These are phyloP conservation scores for Drosophila dives DNA, from an alignment of 2,888 invertebrate genomes.

Conservation along the genomic window DNA sequence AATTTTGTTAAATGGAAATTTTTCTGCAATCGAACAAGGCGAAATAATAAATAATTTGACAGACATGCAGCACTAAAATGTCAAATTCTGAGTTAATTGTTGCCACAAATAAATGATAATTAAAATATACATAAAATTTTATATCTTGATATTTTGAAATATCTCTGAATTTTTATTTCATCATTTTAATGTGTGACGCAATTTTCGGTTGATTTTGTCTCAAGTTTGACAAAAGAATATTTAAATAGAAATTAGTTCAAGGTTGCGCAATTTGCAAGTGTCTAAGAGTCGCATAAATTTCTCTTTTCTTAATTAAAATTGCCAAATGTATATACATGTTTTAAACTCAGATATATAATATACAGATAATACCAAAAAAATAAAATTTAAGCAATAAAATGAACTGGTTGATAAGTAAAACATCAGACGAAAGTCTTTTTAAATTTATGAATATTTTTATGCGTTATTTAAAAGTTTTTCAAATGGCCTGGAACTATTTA, in stretches of 20 bases:
- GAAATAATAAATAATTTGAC: constrained; percentile 54
- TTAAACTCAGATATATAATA: neutral
- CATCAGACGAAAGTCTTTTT: constrained; percentile 3
- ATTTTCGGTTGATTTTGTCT: constrained; percentile 35
- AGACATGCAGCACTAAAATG: constrained; percentile 27
- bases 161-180: constrained; percentile 33
- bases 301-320: constrained; percentile 23
- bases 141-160: constrained; percentile 14
- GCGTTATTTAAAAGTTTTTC: constrained; percentile 42
- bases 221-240: constrained; percentile 60
- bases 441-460: constrained; percentile 29
- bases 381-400: constrained; percentile 23
- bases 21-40: constrained; percentile 38
- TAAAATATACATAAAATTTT: constrained; percentile 5
- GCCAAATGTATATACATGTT: constrained; percentile 5
- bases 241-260: constrained; percentile 79
- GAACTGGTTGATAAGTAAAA: constrained; percentile 47
- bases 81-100: constrained; percentile 47
- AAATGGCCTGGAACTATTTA: constrained; percentile 55
- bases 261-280: constrained; percentile 70
- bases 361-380: constrained; percentile 2
- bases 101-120: constrained; percentile 35
- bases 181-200: constrained; percentile 57
- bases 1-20: constrained; percentile 62
- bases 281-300: constrained; percentile 35